A percentile compares a stretch with the other conserved stretches of the same genome.
Conservation (phyloP, 23 tunicate species). For the Botrylloides violaceus region DNA sequence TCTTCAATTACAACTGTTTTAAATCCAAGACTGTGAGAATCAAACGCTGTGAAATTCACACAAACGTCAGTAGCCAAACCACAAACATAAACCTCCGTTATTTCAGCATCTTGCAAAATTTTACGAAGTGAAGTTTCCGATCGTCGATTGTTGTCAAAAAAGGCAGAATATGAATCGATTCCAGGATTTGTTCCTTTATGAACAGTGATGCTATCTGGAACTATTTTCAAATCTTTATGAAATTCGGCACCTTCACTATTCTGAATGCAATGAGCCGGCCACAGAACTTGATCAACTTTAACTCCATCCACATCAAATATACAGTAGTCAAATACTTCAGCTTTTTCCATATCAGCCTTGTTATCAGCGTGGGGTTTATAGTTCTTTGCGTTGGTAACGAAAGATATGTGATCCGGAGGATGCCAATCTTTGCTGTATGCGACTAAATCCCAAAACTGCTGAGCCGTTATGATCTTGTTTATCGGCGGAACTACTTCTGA, state of each 20-base stretch:
- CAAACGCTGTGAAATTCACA: slow-evolving; percentile 61
- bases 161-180: slow-evolving; percentile 86
- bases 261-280: slow-evolving; percentile 92
- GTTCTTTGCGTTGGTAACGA: slow-evolving; percentile 73
- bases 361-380: slow-evolving; percentile 62
- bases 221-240: slow-evolving; percentile 61
- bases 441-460: slow-evolving; percentile 56
- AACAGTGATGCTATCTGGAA: slow-evolving; percentile 19
- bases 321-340: slow-evolving; percentile 55
- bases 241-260: slow-evolving; percentile 63
- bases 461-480: slow-evolving; percentile 22
- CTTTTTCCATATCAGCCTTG: slow-evolving; percentile 12
- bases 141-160: slow-evolving; percentile 57
- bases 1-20: slow-evolving; percentile 73
- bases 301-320: slow-evolving; percentile 35
- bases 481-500: slow-evolving; percentile 47
- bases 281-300: slow-evolving; percentile 60
- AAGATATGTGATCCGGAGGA: slow-evolving; percentile 84
- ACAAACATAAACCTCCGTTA: slow-evolving; percentile 49
- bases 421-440: slow-evolving; percentile 86
- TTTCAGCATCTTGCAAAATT: slow-evolving; percentile 34
- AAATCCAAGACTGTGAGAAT: slow-evolving; percentile 67
- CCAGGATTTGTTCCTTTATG: slow-evolving; percentile 44
- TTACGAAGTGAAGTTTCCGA: slow-evolving; percentile 48
- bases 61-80: slow-evolving; percentile 94